phyloP scores from a whole-genome alignment of 2,113 vertebrate genomes.

The Spilogale gracilis region DNA sequence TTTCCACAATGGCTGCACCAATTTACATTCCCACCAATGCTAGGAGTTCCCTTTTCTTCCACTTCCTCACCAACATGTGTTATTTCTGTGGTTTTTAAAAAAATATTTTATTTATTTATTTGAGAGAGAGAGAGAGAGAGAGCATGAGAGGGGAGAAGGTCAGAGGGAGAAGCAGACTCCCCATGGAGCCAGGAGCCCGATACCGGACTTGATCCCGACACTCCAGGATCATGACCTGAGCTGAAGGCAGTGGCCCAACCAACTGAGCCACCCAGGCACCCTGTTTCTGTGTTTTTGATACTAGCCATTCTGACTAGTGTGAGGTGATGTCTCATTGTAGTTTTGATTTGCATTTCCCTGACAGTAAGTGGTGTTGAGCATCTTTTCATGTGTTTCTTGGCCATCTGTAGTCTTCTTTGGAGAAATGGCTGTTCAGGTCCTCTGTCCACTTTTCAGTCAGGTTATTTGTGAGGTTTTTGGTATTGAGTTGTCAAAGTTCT shows the following conservation, averaged over 20 bases:
- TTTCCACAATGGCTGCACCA: background rate
- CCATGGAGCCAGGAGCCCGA: too few relatives aligned
- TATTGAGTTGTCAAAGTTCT: background rate
- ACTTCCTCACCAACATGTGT: background rate
- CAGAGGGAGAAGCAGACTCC: too few relatives aligned
- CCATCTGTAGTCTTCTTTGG: background rate
- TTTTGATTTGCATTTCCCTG: background rate
- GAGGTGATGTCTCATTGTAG: background rate
- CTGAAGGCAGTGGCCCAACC: too few relatives aligned
- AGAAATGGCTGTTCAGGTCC: background rate
- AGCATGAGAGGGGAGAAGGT: too few relatives aligned
- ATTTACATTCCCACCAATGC: background rate
- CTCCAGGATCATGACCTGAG: too few relatives aligned
- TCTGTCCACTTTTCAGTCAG: background rate
- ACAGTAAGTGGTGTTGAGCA: background rate
- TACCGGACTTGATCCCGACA: too few relatives aligned
- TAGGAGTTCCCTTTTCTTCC: background rate
- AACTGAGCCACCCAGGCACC: too few relatives aligned
- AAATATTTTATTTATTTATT: too few relatives aligned
- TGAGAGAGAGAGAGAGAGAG: too few relatives aligned
- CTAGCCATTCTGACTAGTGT: background rate
- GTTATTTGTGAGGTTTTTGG: background rate
- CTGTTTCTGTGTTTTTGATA: background rate
- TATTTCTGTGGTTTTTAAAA: background rate
- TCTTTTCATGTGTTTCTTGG: background rate